phyloP scores from a whole-genome alignment of 2,888 invertebrate species.

The Crioceris asparagi region DNA sequence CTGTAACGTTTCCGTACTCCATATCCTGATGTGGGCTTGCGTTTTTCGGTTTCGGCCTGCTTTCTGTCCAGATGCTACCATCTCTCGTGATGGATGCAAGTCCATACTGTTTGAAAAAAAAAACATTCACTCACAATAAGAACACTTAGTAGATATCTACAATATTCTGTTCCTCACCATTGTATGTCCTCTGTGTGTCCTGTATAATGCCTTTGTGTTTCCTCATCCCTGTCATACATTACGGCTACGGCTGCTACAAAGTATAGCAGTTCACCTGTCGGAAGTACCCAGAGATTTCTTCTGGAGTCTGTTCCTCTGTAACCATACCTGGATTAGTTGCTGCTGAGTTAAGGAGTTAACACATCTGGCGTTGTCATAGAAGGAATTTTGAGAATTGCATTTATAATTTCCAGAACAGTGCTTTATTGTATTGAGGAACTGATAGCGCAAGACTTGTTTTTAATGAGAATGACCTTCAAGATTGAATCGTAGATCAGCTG shows the following conservation, averaged over 20 bases:
- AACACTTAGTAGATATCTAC: background rate
- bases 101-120: slow-evolving; percentile 80
- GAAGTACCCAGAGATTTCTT: slow-evolving; percentile 83
- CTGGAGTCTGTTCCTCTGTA: slow-evolving; percentile 87
- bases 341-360: slow-evolving; percentile 31
- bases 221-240: slow-evolving; percentile 76
- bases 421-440: too few relatives aligned
- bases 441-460: too few relatives aligned
- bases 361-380: background rate
- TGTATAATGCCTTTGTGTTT: slow-evolving; percentile 78
- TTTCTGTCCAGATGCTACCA: slow-evolving; percentile 83
- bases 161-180: slow-evolving; percentile 47
- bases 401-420: too few relatives aligned
- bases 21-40: slow-evolving; percentile 82
- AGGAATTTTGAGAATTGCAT: too few relatives aligned
- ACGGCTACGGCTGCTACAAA: slow-evolving; percentile 89
- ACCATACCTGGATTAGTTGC: slow-evolving; percentile 65
- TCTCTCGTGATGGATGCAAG: slow-evolving; percentile 76
- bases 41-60: slow-evolving; percentile 75
- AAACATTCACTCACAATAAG: background rate
- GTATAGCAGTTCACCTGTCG: slow-evolving; percentile 86
- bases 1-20: slow-evolving; percentile 83
- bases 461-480: too few relatives aligned
- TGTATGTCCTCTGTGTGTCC: slow-evolving; percentile 92
- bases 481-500: too few relatives aligned